Percentiles rank a stretch among this genome's conserved stretches.
These are phyloP conservation scores for Melanerpes formicivorus DNA, from an alignment of 2,113 vertebrate genomes.

Conservation along the genomic window DNA sequence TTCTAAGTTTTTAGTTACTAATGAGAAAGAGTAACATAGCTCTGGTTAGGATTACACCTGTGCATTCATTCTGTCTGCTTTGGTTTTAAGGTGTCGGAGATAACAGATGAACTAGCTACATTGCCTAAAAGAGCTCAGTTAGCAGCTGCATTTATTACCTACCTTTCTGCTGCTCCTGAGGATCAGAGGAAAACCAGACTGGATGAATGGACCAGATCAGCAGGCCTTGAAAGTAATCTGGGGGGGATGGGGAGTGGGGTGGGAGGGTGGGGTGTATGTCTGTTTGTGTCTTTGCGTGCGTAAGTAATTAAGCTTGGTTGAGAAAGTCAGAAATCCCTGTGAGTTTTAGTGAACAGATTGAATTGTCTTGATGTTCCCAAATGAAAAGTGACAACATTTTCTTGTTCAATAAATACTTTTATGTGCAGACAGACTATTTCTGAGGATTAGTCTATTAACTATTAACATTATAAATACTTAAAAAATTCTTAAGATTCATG, in stretches of 20 bases:
- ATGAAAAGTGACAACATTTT: neutral
- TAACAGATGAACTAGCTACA: conserved; percentile 87
- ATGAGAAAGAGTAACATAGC: neutral
- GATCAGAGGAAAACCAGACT: conserved; percentile 86
- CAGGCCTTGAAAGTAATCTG: conserved; percentile 87
- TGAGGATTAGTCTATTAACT: neutral
- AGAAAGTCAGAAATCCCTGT: neutral
- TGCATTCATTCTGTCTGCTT: neutral
- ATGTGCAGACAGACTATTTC: neutral
- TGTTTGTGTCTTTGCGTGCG: neutral
- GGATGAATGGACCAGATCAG: conserved; percentile 89
- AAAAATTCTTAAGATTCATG: neutral
- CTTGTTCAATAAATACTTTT: neutral
- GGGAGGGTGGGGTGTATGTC: neutral
- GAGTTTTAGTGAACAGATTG: neutral
- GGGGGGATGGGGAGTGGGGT: no score
- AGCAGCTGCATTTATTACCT: conserved; percentile 94
- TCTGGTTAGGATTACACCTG: neutral
- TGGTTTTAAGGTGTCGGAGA: conserved; percentile 87
- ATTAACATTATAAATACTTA: neutral
- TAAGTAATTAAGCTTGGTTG: neutral
- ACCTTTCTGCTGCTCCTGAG: conserved; percentile 92
- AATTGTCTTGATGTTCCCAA: neutral
- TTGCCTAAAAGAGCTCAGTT: conserved; percentile 90
- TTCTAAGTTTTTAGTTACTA: neutral